Conservation (phyloP, 2,113 vertebrate species). For the Lepisosteus oculatus region DNA sequence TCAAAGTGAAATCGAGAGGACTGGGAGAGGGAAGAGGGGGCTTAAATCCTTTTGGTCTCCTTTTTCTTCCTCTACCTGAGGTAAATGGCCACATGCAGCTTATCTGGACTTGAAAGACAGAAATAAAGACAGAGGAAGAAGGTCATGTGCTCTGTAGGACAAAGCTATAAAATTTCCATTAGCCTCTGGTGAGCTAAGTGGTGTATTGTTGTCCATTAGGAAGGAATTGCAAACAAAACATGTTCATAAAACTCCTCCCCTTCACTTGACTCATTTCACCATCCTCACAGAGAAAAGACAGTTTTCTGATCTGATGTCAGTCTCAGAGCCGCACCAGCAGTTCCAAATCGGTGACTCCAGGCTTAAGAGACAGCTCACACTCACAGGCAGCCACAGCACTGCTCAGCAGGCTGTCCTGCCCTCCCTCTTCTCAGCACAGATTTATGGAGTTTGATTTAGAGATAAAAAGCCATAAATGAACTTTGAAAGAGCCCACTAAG, state of each 20-base stretch:
- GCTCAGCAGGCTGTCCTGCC: constrained; percentile 18
- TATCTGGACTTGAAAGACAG: constrained; percentile 70
- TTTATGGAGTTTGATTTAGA: constrained; percentile 58
- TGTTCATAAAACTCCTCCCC: constrained; percentile 83
- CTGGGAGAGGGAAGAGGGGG: not conserved
- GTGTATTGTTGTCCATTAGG: constrained; percentile 91
- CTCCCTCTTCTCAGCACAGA: constrained; percentile 35
- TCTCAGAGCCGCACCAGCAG: constrained; percentile 2
- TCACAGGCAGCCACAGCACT: constrained; percentile 23
- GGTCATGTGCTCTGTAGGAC: constrained; percentile 85
- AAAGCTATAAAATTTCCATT: constrained; percentile 98
- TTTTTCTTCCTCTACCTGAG: constrained; percentile 31
- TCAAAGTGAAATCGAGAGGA: constrained; percentile 56
- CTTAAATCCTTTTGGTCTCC: constrained; percentile 11
- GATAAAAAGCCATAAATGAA: constrained; percentile 77
- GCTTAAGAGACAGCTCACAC: constrained; percentile 44
- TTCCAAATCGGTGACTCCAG: constrained; percentile 54
- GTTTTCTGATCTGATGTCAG: not conserved
- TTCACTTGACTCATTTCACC: constrained; percentile 23
- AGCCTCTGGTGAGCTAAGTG: constrained; percentile 89
- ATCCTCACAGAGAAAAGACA: constrained; percentile 40
- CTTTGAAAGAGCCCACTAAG: constrained; percentile 55
- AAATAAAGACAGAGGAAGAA: constrained; percentile 55
- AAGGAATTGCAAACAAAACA: constrained; percentile 96
- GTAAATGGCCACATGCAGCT: constrained; percentile 74